Percentiles rank a stretch among this genome's conserved stretches.
These are phyloP conservation scores for Actinemys pallida DNA, from an alignment of 2,113 vertebrate species.

Conservation along the genomic window DNA sequence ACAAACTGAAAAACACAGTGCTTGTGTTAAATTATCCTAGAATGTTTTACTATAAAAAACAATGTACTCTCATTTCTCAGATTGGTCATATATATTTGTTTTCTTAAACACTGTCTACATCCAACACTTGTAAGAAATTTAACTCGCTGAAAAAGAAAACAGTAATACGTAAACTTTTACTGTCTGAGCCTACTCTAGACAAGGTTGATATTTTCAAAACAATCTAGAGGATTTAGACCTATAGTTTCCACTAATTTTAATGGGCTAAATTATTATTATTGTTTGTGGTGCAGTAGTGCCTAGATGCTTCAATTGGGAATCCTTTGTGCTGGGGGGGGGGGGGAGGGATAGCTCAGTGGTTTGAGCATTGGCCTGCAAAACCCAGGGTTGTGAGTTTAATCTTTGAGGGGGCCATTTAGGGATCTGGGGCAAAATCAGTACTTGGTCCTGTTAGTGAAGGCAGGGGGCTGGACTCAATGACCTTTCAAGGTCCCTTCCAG, in stretches of 20 bases:
- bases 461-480: too few relatives aligned
- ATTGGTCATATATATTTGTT: background rate
- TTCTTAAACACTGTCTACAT: background rate
- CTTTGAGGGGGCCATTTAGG: too few relatives aligned
- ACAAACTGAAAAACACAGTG: background rate
- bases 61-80: background rate
- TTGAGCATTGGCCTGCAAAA: too few relatives aligned
- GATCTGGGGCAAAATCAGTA: too few relatives aligned
- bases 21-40: background rate
- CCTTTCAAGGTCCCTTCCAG: too few relatives aligned
- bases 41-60: background rate
- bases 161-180: background rate
- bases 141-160: background rate
- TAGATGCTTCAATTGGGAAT: background rate
- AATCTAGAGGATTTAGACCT: background rate
- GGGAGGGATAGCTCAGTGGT: too few relatives aligned
- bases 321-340: background rate
- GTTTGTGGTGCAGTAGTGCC: background rate
- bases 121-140: background rate
- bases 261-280: background rate
- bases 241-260: rapidly evolving
- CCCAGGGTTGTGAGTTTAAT: too few relatives aligned
- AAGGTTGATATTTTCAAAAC: background rate
- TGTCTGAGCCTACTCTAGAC: background rate
- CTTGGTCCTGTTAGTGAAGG: too few relatives aligned